These are phyloP conservation scores for Craterocephalus amniculus DNA, from an alignment of 2,797 vertebrate genomes.

Conservation along the genomic window DNA sequence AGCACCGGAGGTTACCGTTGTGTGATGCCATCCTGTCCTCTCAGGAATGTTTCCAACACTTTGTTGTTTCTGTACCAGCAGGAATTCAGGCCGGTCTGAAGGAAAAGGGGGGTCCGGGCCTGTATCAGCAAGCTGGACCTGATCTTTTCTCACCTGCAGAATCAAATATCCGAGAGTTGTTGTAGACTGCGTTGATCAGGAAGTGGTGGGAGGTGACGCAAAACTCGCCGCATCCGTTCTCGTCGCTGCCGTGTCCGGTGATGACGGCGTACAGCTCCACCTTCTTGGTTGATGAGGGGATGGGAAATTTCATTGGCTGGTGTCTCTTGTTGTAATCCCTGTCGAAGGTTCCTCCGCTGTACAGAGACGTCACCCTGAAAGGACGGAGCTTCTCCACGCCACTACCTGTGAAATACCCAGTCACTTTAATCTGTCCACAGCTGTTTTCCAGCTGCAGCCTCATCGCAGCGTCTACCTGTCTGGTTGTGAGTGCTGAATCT, in stretches of 20 bases:
- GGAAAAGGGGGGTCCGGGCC: too few species aligned
- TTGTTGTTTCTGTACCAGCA: too few species aligned
- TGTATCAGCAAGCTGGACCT: too few species aligned
- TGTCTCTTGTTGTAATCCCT: constrained; percentile 81
- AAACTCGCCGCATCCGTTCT: constrained; percentile 83
- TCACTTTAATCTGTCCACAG: neutral
- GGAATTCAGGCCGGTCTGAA: too few species aligned
- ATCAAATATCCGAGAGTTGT: constrained; percentile 79
- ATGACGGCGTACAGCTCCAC: constrained; percentile 85
- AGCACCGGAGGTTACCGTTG: neutral
- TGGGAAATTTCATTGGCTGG: constrained; percentile 71
- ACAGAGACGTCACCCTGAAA: constrained; percentile 75
- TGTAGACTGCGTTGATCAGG: constrained; percentile 73
- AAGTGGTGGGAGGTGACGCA: constrained; percentile 86
- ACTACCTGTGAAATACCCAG: constrained; percentile 39
- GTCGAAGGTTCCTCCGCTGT: constrained; percentile 81
- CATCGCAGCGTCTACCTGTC: constrained; percentile 39
- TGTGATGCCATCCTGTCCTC: too few species aligned
- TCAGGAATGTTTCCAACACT: too few species aligned
- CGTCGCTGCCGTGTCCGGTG: constrained; percentile 84
- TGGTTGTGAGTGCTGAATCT: constrained; percentile 75
- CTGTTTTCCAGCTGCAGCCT: neutral
- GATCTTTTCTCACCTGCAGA: constrained; percentile 76
- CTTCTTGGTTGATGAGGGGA: constrained; percentile 79
- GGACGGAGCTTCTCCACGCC: constrained; percentile 55